Evolutionary conservation across 2,888 invertebrate genomes (phyloP), one percentile per base, ranked within the genome.

Genomic region (Ectemnius continuus): DNA sequence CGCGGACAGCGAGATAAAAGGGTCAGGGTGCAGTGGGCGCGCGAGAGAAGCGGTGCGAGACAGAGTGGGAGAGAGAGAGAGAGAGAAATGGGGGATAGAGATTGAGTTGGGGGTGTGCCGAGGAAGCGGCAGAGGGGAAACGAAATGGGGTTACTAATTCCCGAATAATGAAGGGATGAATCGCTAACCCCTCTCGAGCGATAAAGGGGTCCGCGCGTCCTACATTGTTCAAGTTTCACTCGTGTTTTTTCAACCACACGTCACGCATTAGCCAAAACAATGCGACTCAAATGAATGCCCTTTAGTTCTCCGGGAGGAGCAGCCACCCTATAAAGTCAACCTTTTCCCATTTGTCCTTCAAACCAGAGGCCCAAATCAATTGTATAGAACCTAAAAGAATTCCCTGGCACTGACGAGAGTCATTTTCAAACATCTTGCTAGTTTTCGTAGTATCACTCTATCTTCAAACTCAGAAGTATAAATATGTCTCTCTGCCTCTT

Each of bases 141-240:
- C 76, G 83, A 86, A 89, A 88, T 85, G 87, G 89, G 90, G 88
- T 88, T 89, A 89, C 90, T 89, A 90, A 90, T 90, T 89, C 88
- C 84, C 85, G 87, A 88, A 88, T 88, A 89, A 89, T 89, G 89
- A 90, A 89, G 88, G 89, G 87, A 88, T 86, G 87, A 88, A 88
- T 88, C 86, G 86, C 81, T 81, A 82, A 77, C 78, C 84, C 84
- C 80, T 79, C 76, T 78, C 70, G 72, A 71, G 67, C 78, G 69
- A 78, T 75, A 74, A 80, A 80, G 79, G 79, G 78, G 75, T 72
- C 76, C 71, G 46, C 75, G 70, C 77, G 71, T 62, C 63, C 59
- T 20, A 67, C 70, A 72, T 85, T 86, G 86, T 84, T 84, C 81
- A 78, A 83, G 77, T 78, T 87, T 88, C 85, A 86, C 85, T 82